Evolutionary conservation across 1,140 invertebrate genomes (phyloP).

Genomic region (Atta colombica): DNA sequence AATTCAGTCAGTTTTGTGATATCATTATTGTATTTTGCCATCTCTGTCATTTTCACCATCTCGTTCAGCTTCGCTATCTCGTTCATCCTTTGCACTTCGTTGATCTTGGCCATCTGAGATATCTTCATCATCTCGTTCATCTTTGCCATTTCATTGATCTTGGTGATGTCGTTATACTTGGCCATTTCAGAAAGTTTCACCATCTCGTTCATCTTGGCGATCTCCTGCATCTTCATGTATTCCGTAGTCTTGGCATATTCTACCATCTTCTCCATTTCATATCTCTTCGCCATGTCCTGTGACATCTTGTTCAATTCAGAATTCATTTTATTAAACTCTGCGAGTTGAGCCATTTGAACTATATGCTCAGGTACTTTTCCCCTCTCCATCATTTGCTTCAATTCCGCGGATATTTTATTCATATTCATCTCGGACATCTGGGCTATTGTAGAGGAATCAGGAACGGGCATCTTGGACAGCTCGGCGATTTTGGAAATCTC

Average conservation of each 20-base stretch:
- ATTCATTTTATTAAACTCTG: constrained; percentile 85
- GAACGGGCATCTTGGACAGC: constrained; percentile 82
- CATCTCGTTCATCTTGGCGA: constrained; percentile 85
- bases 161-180: constrained; percentile 84
- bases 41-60: constrained; percentile 86
- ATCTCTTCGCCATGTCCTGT: constrained; percentile 85
- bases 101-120: constrained; percentile 81
- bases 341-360: constrained; percentile 86
- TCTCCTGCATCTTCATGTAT: constrained; percentile 85
- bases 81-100: constrained; percentile 85
- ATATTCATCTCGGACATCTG: constrained; percentile 86
- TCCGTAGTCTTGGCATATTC: constrained; percentile 84
- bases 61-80: constrained; percentile 85
- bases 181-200: constrained; percentile 85
- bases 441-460: constrained; percentile 82
- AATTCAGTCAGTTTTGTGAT: constrained; percentile 82
- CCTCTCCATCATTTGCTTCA: constrained; percentile 86
- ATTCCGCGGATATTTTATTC: constrained; percentile 85
- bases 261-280: constrained; percentile 86
- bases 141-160: constrained; percentile 82
- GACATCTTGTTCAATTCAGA: constrained; percentile 84
- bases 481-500: constrained; percentile 86
- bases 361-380: constrained; percentile 86
- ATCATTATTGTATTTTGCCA: constrained; percentile 85
- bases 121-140: constrained; percentile 86